Evolutionary conservation across 2,113 vertebrate genomes (phyloP), one percentile per base, ranked within the genome.

Genomic region (Puma concolor): DNA sequence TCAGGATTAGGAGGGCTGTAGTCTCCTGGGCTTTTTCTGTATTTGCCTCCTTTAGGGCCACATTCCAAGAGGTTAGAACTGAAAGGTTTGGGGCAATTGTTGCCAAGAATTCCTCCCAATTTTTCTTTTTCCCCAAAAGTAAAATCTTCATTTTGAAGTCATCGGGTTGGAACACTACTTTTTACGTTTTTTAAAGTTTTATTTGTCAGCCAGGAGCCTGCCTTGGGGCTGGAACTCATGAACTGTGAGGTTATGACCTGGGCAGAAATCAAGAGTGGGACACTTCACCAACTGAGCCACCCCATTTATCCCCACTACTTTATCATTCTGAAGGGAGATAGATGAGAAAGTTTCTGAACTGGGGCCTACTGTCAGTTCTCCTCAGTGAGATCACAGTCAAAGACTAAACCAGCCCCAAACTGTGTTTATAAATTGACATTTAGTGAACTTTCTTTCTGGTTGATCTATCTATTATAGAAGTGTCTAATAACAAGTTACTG

Each of bases 111-210:
- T 93, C 7, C 19, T 85, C 36, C 50, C 31, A 38, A 25, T 84
- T 96, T 94, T 97, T 93, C 72, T 96, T 92, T 95, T 15, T 94
- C 17, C 17, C 11, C 2, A 2, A 52, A 94, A 91, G 81, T 79
- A 87, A 89, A 89, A 15, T 72, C 29, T 63, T 92, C 31, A 19
- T 96, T 98, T 95, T 89, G 72, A 86, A 86, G 36, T 86, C 52
- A 72, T 83, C 38, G 52, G 14, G 31, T n/a, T 95, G 44, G 67
- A 69, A 83, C 44, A 31, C 36, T 69, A 9, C 31, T 88, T 17
- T 23, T 57, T 57, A 21, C 21, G 57, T 60, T 60, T 54, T 54
- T 60, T 60, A 60, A 60, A 60, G 57, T 60, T 60, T 60, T 60
- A 23, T 60, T 60, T 60, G 57, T 19, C 21, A 23, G 57, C 57